These are phyloP conservation scores for Acanthochromis polyacanthus DNA, from an alignment of 2,113 vertebrate genomes.

Conservation along the genomic window DNA sequence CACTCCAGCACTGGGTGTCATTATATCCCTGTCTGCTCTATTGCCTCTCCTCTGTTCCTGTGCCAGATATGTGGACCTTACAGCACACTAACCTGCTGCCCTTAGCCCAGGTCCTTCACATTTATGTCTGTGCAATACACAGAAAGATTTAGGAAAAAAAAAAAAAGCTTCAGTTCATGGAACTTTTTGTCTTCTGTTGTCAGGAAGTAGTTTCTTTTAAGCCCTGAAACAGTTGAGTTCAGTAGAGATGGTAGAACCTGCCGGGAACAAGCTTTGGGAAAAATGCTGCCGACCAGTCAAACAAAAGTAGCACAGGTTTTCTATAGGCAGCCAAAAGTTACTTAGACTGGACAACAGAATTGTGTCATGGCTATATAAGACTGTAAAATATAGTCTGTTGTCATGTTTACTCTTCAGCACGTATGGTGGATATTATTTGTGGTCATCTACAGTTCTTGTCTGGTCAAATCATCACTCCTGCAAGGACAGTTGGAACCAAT, in stretches of 20 bases:
- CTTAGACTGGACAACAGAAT: slow-evolving; percentile 7
- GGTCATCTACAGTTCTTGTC: slow-evolving; percentile 22
- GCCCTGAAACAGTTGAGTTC: slow-evolving; percentile 6
- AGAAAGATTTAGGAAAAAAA: slow-evolving; percentile 23
- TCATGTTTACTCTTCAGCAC: slow-evolving; percentile 49
- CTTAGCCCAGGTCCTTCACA: slow-evolving; percentile 29
- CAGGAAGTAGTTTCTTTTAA: slow-evolving; percentile 32
- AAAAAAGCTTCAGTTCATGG: slow-evolving; percentile 41
- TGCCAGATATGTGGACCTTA: slow-evolving; percentile 68
- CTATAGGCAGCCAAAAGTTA: slow-evolving; percentile 12
- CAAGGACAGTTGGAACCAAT: slow-evolving; percentile 57
- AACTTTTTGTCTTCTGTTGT: slow-evolving; percentile 28
- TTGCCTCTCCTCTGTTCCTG: slow-evolving; percentile 64
- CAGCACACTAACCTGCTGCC: slow-evolving; percentile 47
- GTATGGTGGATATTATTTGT: slow-evolving; percentile 20
- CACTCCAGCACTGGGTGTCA: slow-evolving; percentile 53
- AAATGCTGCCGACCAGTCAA: slow-evolving; percentile 25
- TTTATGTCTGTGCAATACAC: slow-evolving; percentile 49
- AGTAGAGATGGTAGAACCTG: slow-evolving; percentile 1
- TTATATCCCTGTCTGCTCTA: slow-evolving; percentile 61
- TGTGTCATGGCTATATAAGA: slow-evolving; percentile 25
- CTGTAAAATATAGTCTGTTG: slow-evolving; percentile 39
- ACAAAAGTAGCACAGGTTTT: slow-evolving; percentile 9
- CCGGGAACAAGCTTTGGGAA: neutral
- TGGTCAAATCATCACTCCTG: slow-evolving; percentile 21